Evolutionary conservation across 2,888 invertebrate species (phyloP).

Genomic region (Chymomyza fuscimana): DNA sequence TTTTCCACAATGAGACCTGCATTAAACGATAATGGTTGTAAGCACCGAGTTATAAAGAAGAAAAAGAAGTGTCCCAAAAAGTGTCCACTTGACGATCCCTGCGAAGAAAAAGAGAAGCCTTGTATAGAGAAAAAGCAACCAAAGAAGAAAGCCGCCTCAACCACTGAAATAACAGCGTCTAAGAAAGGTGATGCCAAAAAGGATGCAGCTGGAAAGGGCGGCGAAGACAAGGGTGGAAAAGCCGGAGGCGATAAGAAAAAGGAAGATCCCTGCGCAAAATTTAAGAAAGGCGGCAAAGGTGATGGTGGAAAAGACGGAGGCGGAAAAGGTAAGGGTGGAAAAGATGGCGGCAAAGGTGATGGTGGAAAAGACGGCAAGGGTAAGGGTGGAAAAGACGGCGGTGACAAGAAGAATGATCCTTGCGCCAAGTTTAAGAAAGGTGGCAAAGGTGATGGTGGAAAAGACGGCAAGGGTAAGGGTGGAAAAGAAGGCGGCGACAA

Average conservation of each 20-base stretch:
- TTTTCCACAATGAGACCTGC: slow-evolving; percentile 10
- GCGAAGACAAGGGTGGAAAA: slow-evolving; percentile 18
- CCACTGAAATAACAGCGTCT: not conserved
- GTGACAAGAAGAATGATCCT: slow-evolving; percentile 7
- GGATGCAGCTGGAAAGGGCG: slow-evolving; percentile 12
- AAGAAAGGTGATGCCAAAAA: slow-evolving; percentile 7
- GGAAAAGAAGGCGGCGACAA: slow-evolving; percentile 7
- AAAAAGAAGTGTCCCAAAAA: slow-evolving; percentile 61
- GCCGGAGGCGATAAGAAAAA: slow-evolving; percentile 19
- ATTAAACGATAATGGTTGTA: slow-evolving; percentile 53
- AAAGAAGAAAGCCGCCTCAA: slow-evolving; percentile 24
- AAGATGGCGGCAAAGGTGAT: too few species aligned
- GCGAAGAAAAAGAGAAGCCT: slow-evolving; percentile 40
- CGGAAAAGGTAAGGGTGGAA: not conserved
- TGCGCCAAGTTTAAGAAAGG: slow-evolving; percentile 8
- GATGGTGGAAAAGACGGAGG: not conserved
- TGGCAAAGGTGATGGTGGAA: not conserved
- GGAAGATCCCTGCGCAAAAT: slow-evolving; percentile 35
- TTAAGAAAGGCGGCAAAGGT: slow-evolving; percentile 26
- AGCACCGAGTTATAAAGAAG: slow-evolving; percentile 52
- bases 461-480: not conserved
- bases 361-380: not conserved
- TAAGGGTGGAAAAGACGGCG: slow-evolving; percentile 9
- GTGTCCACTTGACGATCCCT: slow-evolving; percentile 55
- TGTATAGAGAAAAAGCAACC: slow-evolving; percentile 33